Base-by-base conservation (phyloP, 2,888 invertebrate species). In the Agonopterix heracliana region DNA sequence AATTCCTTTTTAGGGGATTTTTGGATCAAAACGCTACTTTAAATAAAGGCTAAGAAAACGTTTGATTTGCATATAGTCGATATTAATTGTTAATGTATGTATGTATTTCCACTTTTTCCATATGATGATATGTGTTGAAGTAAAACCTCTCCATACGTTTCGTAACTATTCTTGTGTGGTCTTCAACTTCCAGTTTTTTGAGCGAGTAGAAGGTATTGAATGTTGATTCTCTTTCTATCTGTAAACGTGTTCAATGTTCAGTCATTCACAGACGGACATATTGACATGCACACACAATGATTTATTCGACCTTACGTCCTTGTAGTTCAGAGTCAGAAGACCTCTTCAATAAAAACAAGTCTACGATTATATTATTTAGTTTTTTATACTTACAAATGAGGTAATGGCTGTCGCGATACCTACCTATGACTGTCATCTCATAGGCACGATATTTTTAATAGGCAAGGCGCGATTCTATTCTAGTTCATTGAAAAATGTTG, bases 191-290 rank as follows among this genome's bases (percentile, higher is more conserved):
- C 63, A 56, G 59, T 63, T 54, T 61, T 52, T 58, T 59, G 53
- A 59, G 54, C 63, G 59, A 67, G 26, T 69, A 72, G 71, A 65
- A 60, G 64, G 61, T 70, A 62, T 66, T 74, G 65, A 26, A 66
- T 74, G 68, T 77, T 54, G 57, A 54, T 68, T 64, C 67, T 66
- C 56, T 71, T 64, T 68, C 68, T 67, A 66, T 68, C 66, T 26
- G 5, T 68, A 57, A 68, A 60, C 53, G 63, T 68, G 65, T 66
- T 67, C 58, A 60, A 60, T 70, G 74, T 71, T 68, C 64, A 66
- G 57, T 63, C 57, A 60, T 57, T 53, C 59, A 62, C 66, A 66
- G 54, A 64, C 58, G 52, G 58, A 60, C 59, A 59, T 56, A 66
- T 64, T 71, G 65, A 72, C 73, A 73, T 74, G 68, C 69, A 74